Base-by-base conservation (phyloP, 1,140 invertebrate species). In the Penaeus japonicus region DNA sequence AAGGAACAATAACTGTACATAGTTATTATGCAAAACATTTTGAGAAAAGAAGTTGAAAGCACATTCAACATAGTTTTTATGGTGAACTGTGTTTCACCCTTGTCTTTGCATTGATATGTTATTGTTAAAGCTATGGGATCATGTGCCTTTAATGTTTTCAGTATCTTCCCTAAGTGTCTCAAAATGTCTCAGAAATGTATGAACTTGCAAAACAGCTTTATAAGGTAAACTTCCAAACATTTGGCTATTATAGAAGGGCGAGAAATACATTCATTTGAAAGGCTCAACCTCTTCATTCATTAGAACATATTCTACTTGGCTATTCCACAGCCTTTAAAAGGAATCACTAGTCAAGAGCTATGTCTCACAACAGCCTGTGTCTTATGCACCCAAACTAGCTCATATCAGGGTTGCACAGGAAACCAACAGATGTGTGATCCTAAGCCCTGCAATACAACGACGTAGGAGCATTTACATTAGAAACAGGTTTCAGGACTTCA, bases 71-170 rank as follows among this genome's bases (percentile, higher is more conserved):
- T 73, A 73, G 32, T 84, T 73, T 84, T 70, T 62, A 84, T 70
- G 62, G 59, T 70, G 59, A 84, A 65, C 65, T 84, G 82, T 84
- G 82, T 84, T 84, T 84, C 82, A 39, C 82, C 82, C 82, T 70
- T 84, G 82, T 84, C 82, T 84, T 84, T 84, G 82, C 82, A 84
- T 84, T 84, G 82, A 84, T 84, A 84, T 84, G 82, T 84, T 84
- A 84, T 84, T 70, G 30, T 84, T 84, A 84, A 84, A 84, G 82
- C 82, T 84, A 84, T 84, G 65, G 82, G 59, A 84, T 84, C 35
- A 84, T 84, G 82, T 65, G 82, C 82, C 82, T 70, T 65, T 59
- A 84, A 59, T 84, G 47, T 70, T 83, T 81, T 30, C 35, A 30
- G 20, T 35, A 62, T 59, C 30, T 84, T 30, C 35, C 27, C 70